Evolutionary conservation across 2,113 vertebrate species (phyloP).

Genomic region (Oxygymnocypris stewartii): DNA sequence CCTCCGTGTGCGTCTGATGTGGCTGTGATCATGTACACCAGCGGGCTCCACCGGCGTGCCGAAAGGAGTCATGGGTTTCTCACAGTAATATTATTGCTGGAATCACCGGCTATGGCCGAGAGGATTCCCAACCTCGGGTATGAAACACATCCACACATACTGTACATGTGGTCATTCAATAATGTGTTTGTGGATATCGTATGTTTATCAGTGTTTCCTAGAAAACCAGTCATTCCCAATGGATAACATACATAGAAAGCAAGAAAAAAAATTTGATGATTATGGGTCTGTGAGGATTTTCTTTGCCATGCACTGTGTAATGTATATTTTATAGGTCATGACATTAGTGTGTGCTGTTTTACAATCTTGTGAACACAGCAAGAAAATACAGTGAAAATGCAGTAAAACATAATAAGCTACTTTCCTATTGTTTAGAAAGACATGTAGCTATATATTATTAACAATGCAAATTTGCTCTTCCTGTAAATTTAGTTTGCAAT

Average conservation of each 20-base stretch:
- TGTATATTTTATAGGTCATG: not conserved
- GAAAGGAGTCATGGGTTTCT: slow-evolving; percentile 96
- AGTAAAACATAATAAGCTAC: not conserved
- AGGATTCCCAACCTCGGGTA: slow-evolving; percentile 87
- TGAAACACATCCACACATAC: not conserved
- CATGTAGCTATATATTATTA: not conserved
- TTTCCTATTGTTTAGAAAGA: not conserved
- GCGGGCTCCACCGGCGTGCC: slow-evolving; percentile 92
- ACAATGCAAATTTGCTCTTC: not conserved
- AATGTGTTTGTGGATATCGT: not conserved
- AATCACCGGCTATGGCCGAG: slow-evolving; percentile 89
- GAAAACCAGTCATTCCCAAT: not conserved
- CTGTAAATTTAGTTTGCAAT: not conserved
- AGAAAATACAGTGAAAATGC: not conserved
- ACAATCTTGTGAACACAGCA: not conserved
- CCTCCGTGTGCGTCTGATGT: slow-evolving; percentile 81
- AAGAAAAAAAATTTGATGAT: not conserved
- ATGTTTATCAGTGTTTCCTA: not conserved
- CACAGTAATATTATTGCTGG: slow-evolving; percentile 91
- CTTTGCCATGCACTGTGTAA: slow-evolving; percentile 7
- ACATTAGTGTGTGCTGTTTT: not conserved
- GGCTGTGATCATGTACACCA: slow-evolving; percentile 97
- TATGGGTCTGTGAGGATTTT: not conserved
- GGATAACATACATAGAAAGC: not conserved
- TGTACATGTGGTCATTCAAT: not conserved